Percentiles rank a stretch among this genome's conserved stretches.
phyloP scores from a whole-genome alignment of 2,888 invertebrate genomes.

The Athetis lepigone region DNA sequence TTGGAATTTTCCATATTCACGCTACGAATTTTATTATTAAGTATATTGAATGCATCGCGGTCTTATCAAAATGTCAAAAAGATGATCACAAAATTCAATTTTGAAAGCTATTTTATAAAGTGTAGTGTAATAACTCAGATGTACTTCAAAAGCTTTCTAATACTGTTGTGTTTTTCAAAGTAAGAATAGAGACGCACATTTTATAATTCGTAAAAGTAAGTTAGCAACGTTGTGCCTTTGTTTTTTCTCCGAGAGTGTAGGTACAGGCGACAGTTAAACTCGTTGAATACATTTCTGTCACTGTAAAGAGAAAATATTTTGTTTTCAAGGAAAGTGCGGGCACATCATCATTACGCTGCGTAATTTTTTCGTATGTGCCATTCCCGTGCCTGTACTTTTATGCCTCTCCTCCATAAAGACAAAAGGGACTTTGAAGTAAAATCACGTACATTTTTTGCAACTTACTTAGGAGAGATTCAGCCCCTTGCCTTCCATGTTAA shows the following conservation, averaged over 20 bases:
- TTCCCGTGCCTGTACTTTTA: conserved; percentile 89
- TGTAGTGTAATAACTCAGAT: conserved; percentile 18
- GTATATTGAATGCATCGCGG: not conserved
- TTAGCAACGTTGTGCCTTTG: conserved; percentile 61
- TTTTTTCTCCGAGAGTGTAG: conserved; percentile 60
- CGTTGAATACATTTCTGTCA: conserved; percentile 86
- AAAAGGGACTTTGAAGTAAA: conserved; percentile 91
- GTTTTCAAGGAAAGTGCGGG: conserved; percentile 86
- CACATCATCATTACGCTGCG: conserved; percentile 90
- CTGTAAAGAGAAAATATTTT: conserved; percentile 88
- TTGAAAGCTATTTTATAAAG: conserved; percentile 2
- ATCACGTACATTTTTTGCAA: conserved; percentile 91
- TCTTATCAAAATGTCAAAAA: not conserved
- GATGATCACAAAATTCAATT: not conserved
- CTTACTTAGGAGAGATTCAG: conserved; percentile 91
- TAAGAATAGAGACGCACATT: conserved; percentile 50
- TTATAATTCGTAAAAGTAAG: conserved; percentile 68
- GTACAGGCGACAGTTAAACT: conserved; percentile 75
- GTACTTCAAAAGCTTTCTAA: conserved; percentile 13
- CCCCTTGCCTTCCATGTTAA: conserved; percentile 90
- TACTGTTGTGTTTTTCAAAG: conserved; percentile 16
- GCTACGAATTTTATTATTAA: not conserved
- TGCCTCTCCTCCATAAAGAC: conserved; percentile 90
- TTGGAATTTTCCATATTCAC: no score
- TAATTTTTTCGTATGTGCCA: conserved; percentile 90